A percentile compares a stretch with the other conserved stretches of the same genome.
Conservation (phyloP, 2,797 vertebrate species). For the Melanotaenia trifasciata region DNA sequence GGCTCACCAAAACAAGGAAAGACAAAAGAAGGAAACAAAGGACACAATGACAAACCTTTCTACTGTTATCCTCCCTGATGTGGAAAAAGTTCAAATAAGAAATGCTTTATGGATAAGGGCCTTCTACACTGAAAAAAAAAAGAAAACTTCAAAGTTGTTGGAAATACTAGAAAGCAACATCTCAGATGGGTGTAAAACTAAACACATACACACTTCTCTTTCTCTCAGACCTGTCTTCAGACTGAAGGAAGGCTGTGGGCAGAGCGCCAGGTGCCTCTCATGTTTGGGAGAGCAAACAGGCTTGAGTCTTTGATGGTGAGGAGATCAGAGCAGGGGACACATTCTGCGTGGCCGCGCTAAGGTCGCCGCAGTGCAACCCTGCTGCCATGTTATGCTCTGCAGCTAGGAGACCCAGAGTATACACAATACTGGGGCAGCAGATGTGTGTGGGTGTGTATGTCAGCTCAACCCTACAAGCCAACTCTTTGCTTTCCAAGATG, state of each 20-base stretch:
- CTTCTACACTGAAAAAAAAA: conserved; percentile 18
- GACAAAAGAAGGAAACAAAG: neutral
- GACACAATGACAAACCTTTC: neutral
- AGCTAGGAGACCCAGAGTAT: conserved; percentile 75
- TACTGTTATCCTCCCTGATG: neutral
- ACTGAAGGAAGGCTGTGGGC: conserved; percentile 58
- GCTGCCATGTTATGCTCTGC: conserved; percentile 78
- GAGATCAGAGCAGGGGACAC: conserved; percentile 76
- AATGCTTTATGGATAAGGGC: conserved; percentile 3
- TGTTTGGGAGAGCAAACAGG: conserved; percentile 79
- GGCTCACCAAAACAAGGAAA: neutral
- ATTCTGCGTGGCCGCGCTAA: conserved; percentile 78
- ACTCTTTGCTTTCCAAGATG: conserved; percentile 42
- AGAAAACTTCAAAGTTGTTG: conserved; percentile 33
- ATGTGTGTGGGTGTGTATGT: conserved; percentile 25
- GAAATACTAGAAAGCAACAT: conserved; percentile 43
- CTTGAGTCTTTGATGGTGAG: conserved; percentile 73
- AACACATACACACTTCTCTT: conserved; percentile 34
- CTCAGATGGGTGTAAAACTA: conserved; percentile 35
- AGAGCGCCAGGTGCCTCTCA: conserved; percentile 71
- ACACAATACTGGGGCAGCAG: conserved; percentile 54
- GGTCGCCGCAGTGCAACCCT: conserved; percentile 63
- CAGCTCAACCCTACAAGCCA: conserved; percentile 13
- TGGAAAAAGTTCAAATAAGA: conserved; percentile 44
- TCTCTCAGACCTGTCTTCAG: conserved; percentile 44